Base-by-base conservation (phyloP, 1,140 invertebrate species). In the Calephelis nemesis region DNA sequence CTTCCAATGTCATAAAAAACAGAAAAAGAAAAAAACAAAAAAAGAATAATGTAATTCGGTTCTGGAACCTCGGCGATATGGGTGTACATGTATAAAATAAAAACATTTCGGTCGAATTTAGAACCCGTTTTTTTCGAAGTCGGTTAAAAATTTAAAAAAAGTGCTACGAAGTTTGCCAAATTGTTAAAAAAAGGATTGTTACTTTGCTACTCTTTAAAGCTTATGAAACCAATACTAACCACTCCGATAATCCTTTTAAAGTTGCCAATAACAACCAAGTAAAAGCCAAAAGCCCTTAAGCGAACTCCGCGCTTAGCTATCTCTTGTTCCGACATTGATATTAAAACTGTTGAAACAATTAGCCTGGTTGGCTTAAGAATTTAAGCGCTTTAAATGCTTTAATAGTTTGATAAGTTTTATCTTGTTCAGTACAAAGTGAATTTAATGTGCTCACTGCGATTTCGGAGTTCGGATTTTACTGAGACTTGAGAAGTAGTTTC, bases 341-440 rank as follows among this genome's bases (percentile, higher is more conserved):
- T 60, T 60, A 40, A 60, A 60, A 54, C 52, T 54, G 30, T 60
- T 60, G 7, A 39, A 60, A 60, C 58, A 60, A 60, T 60, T 60
- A 60, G 39, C 39, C 39, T 60, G 58, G 58, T 13, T 60, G 58
- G 58, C 39, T 60, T 60, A 60, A 60, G n/a, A 60, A 40, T 60
- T 60, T 60, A 60, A 60, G 58, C 58, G 58, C 58, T 60, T 60
- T 60, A n/a, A 60, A 60, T 60, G 58, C 39, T 60, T 60, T 60
- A 60, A 60, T 60, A 60, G 58, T 60, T 60, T 60, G 58, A 60
- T 60, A 60, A 60, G 19, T 60, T 60, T 60, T 60, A 60, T 60
- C 54, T 60, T 7, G 39, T 60, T 60, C 30, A 1, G 30, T 8
- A 40, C 30, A 60, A 60, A 60, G 54, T 60, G 54, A 60, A 60